Percentiles rank a stretch among this genome's conserved stretches.
These are phyloP conservation scores for Holothuria scabra DNA, from an alignment of 53 echinoderm and acorn worm species.

Conservation along the genomic window DNA sequence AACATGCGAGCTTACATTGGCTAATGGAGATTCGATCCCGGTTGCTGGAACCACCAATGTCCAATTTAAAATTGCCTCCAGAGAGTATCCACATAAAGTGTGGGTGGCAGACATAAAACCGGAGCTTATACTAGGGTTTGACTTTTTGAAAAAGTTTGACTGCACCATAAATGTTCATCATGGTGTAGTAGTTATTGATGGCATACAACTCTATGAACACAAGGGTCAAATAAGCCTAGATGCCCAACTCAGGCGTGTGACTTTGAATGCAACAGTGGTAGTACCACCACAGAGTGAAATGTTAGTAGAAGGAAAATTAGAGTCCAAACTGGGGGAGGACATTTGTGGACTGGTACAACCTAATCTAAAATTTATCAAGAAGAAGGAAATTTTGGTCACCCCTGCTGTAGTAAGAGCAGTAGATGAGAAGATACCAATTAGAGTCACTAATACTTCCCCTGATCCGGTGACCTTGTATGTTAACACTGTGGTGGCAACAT, in stretches of 20 bases:
- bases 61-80: background rate
- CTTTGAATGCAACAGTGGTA: background rate
- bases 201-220: too few species aligned
- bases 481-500: slow-evolving; percentile 49
- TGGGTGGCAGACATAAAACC: slow-evolving; percentile 38
- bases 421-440: slow-evolving; percentile 60
- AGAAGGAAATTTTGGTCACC: background rate
- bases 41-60: background rate
- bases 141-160: background rate
- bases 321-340: too few species aligned
- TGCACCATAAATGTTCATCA: background rate
- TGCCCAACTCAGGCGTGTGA: too few species aligned
- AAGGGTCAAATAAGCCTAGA: too few species aligned
- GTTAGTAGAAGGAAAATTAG: background rate
- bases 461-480: slow-evolving; percentile 46
- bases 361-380: too few species aligned
- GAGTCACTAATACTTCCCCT: slow-evolving; percentile 50
- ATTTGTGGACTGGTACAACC: background rate
- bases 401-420: background rate
- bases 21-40: background rate
- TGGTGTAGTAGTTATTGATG: background rate
- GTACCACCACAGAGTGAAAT: slow-evolving; percentile 9
- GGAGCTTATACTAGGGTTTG: slow-evolving; percentile 24
- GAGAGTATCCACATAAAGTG: background rate
- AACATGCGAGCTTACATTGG: background rate